phyloP scores from a whole-genome alignment of 1,140 invertebrate species.

The Drosophila ananassae region DNA sequence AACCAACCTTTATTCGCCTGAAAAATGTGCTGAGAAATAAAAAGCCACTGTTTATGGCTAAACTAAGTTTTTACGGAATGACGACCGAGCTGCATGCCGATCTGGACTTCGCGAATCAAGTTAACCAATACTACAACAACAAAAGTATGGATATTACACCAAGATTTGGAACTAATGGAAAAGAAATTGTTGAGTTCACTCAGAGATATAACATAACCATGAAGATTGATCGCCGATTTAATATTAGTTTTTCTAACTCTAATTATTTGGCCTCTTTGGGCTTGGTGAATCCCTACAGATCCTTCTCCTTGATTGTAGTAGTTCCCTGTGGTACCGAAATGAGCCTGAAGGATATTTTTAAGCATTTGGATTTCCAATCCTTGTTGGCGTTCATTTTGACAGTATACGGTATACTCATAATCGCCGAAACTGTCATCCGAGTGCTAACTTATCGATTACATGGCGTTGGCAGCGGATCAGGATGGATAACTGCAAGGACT shows the following conservation, averaged over 20 bases:
- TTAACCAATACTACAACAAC: neutral
- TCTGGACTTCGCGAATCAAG: neutral
- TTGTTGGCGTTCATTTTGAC: neutral
- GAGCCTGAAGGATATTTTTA: neutral
- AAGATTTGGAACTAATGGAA: neutral
- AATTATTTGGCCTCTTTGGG: neutral
- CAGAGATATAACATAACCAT: neutral
- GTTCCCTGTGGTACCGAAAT: neutral
- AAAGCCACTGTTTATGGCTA: neutral
- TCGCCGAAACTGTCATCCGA: constrained; percentile 12
- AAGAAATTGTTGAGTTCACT: neutral
- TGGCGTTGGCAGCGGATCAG: neutral
- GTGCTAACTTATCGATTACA: neutral
- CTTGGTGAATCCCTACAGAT: neutral
- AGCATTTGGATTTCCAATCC: neutral
- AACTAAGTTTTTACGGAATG: neutral
- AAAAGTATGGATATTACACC: neutral
- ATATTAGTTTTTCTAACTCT: neutral
- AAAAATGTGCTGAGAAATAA: neutral
- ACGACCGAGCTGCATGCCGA: neutral
- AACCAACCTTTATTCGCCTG: neutral
- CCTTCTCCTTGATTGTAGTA: neutral
- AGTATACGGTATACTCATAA: neutral
- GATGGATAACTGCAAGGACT: neutral
- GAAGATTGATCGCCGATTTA: neutral